Conservation (phyloP, 2,797 vertebrate species). For the Melopsittacus undulatus region DNA sequence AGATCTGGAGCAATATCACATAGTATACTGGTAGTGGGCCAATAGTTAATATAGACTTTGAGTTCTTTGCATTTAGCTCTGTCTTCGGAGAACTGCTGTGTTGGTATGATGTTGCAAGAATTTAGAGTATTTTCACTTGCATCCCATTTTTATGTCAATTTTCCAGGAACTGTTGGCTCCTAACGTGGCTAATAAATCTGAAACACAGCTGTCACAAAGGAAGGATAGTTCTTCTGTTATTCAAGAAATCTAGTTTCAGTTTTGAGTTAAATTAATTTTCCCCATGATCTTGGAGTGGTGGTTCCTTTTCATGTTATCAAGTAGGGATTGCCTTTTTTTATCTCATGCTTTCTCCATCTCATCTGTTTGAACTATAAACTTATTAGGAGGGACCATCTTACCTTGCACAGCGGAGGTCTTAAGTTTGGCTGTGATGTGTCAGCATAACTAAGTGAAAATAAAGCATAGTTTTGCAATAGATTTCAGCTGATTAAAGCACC, state of each 20-base stretch:
- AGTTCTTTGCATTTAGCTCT: neutral
- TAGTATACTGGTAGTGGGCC: neutral
- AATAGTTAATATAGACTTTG: neutral
- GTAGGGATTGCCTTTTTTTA: neutral
- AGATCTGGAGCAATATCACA: neutral
- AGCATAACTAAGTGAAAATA: neutral
- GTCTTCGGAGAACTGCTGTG: neutral
- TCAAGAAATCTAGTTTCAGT: neutral
- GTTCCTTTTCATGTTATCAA: neutral
- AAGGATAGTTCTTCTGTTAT: neutral
- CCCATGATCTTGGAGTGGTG: neutral
- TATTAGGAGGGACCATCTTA: neutral
- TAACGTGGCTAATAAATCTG: neutral
- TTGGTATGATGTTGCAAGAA: neutral
- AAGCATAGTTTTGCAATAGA: neutral
- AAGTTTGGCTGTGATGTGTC: neutral
- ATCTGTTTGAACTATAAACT: neutral
- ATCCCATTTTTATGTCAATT: neutral
- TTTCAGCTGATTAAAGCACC: neutral
- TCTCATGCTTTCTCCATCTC: neutral
- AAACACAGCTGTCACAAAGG: neutral
- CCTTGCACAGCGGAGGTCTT: neutral
- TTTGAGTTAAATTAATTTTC: neutral
- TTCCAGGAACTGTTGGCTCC: neutral
- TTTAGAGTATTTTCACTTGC: neutral